Conservation (phyloP, 2,888 invertebrate species). For the Dasypogon diadema region DNA sequence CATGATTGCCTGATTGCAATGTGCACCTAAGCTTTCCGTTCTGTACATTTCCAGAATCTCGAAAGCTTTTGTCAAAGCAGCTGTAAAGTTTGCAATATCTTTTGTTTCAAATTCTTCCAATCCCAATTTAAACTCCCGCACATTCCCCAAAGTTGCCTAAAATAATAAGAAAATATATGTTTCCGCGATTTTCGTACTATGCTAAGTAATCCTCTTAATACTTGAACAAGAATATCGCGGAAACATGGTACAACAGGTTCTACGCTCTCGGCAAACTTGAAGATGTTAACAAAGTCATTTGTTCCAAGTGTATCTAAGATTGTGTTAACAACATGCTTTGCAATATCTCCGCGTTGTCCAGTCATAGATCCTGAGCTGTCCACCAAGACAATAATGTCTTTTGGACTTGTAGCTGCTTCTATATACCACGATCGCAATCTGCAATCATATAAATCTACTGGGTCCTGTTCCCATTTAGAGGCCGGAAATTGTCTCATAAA, state of each 20-base stretch:
- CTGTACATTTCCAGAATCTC: constrained; percentile 81
- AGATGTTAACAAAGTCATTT: constrained; percentile 98
- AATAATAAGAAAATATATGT: constrained; percentile 36
- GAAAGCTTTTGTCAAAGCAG: constrained; percentile 90
- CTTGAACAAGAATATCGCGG: constrained; percentile 89
- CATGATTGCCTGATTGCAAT: constrained; percentile 97
- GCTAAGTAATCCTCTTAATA: constrained; percentile 66
- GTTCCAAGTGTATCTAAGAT: constrained; percentile 97
- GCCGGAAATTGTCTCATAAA: constrained; percentile 98
- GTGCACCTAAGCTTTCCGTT: constrained; percentile 75
- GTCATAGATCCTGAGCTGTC: constrained; percentile 95
- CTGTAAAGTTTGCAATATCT: constrained; percentile 94
- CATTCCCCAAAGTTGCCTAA: constrained; percentile 87
- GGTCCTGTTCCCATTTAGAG: constrained; percentile 82
- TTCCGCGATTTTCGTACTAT: constrained; percentile 3
- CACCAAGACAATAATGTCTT: constrained; percentile 88
- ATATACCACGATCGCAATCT: constrained; percentile 96
- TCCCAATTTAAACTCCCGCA: constrained; percentile 83
- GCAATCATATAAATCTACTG: constrained; percentile 95
- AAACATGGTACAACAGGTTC: constrained; percentile 90
- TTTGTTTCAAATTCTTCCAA: constrained; percentile 84
- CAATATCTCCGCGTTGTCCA: constrained; percentile 89
- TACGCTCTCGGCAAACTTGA: constrained; percentile 87
- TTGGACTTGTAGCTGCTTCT: constrained; percentile 97
- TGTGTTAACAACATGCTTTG: constrained; percentile 85